These are phyloP conservation scores for Pemphredon lugubris DNA, from an alignment of 2,888 invertebrate species.

Conservation along the genomic window DNA sequence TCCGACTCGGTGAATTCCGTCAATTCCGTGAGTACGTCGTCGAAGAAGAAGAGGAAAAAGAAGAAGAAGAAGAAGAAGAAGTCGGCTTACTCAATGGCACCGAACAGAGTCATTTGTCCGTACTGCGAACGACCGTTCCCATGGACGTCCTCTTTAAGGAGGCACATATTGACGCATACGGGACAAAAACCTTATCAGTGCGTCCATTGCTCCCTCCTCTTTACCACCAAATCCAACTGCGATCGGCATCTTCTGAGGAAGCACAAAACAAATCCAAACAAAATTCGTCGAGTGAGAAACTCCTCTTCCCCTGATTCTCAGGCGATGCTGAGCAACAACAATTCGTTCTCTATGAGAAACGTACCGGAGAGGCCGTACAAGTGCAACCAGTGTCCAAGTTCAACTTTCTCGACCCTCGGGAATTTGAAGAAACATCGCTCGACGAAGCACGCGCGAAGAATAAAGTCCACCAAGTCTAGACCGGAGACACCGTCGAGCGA, in stretches of 20 bases:
- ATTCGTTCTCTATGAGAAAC: slow-evolving; percentile 83
- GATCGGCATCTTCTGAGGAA: slow-evolving; percentile 96
- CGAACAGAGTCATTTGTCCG: slow-evolving; percentile 95
- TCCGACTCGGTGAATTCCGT: slow-evolving; percentile 86
- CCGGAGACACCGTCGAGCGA: slow-evolving; percentile 77
- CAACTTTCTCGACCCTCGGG: slow-evolving; percentile 90
- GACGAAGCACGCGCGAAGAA: slow-evolving; percentile 85
- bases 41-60: slow-evolving; percentile 69
- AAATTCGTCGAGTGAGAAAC: slow-evolving; percentile 66
- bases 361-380: slow-evolving; percentile 91
- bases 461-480: slow-evolving; percentile 77
- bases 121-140: slow-evolving; percentile 97
- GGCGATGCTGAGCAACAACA: slow-evolving; percentile 78
- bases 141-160: slow-evolving; percentile 97
- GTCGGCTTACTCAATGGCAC: slow-evolving; percentile 97
- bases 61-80: slow-evolving; percentile 85
- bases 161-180: slow-evolving; percentile 97
- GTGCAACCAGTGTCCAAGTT: slow-evolving; percentile 90
- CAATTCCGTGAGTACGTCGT: slow-evolving; percentile 80
- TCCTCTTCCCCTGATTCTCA: slow-evolving; percentile 80
- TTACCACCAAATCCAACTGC: slow-evolving; percentile 98
- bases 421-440: slow-evolving; percentile 91
- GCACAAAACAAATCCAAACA: slow-evolving; percentile 85
- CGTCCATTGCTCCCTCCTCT: slow-evolving; percentile 94
- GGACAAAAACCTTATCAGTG: slow-evolving; percentile 98